phyloP scores from a whole-genome alignment of 2,797 vertebrate species.

The Stomatorhinus walkeri region DNA sequence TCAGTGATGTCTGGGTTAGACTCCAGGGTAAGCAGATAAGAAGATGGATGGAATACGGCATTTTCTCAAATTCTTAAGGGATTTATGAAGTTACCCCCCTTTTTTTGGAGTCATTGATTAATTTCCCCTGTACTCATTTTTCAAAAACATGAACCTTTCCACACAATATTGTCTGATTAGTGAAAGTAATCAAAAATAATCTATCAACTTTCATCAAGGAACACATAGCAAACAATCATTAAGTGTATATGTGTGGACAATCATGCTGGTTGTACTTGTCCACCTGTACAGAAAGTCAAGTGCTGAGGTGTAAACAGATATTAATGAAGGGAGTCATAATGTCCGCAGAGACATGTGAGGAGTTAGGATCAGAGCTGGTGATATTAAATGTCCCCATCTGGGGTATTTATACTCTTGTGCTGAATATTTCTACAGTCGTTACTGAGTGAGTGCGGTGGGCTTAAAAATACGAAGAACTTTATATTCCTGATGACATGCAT shows the following conservation, averaged over 20 bases:
- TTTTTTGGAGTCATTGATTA: background rate
- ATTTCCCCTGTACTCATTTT: background rate
- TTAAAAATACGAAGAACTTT: background rate
- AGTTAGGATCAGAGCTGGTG: background rate
- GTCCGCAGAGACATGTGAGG: background rate
- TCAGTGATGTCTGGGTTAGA: background rate
- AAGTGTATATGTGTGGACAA: background rate
- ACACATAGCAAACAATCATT: background rate
- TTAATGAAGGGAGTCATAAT: constrained; percentile 13
- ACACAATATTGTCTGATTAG: background rate
- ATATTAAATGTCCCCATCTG: constrained; percentile 15
- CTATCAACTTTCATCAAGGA: background rate
- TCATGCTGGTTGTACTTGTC: background rate
- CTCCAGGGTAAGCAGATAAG: background rate
- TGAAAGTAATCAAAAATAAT: background rate
- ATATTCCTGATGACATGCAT: background rate
- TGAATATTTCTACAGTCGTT: background rate
- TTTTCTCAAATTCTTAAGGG: background rate
- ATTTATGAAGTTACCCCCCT: background rate
- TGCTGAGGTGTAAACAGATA: constrained; percentile 14
- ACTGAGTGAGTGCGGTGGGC: background rate
- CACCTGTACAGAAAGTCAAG: constrained; percentile 11
- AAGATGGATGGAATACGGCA: background rate
- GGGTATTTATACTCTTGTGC: constrained; percentile 14
- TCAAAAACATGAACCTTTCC: background rate